phyloP scores from a whole-genome alignment of 1,140 invertebrate species.

The Kradibia gibbosae region DNA sequence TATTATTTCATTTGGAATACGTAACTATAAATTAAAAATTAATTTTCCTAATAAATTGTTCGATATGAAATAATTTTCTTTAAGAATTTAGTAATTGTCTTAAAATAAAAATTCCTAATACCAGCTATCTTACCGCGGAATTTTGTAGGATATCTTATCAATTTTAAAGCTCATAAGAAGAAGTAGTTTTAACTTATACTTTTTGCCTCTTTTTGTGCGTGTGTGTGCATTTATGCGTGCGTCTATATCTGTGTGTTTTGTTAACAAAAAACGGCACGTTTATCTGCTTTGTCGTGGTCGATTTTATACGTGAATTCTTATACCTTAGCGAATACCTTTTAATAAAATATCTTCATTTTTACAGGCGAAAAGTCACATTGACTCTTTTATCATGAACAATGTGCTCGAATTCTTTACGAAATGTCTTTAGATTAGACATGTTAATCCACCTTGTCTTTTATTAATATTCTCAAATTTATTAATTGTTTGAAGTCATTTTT shows the following conservation, averaged over 20 bases:
- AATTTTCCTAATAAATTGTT: neutral
- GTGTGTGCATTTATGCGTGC: too few species aligned
- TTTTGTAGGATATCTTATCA: conserved; percentile 3
- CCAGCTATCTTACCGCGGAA: neutral
- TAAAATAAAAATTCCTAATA: neutral
- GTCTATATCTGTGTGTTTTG: too few species aligned
- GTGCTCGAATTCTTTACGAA: too few species aligned
- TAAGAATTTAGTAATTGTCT: neutral
- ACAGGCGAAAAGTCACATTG: neutral
- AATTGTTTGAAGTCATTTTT: too few species aligned
- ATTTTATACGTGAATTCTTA: neutral
- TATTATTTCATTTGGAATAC: neutral
- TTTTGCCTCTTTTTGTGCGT: neutral
- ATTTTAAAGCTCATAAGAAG: neutral
- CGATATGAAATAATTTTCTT: neutral
- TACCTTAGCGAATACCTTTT: neutral
- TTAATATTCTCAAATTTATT: too few species aligned
- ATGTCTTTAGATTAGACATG: neutral
- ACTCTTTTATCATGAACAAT: neutral
- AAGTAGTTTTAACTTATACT: neutral
- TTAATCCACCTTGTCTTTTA: neutral
- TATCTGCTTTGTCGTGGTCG: neutral
- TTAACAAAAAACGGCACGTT: neutral
- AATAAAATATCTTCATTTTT: neutral
- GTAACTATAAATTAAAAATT: neutral